Conservation (phyloP, 30 jellyfish, hydroid and myxozoan genomes). For the Cassiopea andromeda region DNA sequence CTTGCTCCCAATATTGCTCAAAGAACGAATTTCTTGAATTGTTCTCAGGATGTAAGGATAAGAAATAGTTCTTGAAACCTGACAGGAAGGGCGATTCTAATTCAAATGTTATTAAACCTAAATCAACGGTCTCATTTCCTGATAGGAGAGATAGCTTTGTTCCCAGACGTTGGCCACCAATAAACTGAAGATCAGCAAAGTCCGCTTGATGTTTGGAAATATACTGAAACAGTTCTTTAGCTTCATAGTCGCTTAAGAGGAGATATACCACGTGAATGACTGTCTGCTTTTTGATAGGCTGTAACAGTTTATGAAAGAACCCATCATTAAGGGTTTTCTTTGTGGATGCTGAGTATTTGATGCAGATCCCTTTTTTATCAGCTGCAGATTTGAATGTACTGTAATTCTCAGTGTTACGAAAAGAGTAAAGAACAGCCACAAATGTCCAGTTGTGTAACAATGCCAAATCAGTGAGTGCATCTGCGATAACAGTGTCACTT, state of each 20-base stretch:
- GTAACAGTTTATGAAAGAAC: conserved; percentile 11
- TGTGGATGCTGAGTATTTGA: conserved; percentile 27
- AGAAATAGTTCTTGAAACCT: conserved; percentile 59
- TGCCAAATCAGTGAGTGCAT: conserved; percentile 59
- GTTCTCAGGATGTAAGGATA: conserved; percentile 54
- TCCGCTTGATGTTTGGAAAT: conserved; percentile 12
- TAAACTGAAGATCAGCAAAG: conserved; percentile 37
- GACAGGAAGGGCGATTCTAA: conserved; percentile 23
- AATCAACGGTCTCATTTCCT: conserved; percentile 18
- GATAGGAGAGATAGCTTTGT: conserved; percentile 51
- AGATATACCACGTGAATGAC: conserved; percentile 59
- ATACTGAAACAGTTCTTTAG: conserved; percentile 45
- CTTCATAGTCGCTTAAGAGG: conserved; percentile 52
- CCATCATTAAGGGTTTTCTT: conserved; percentile 6
- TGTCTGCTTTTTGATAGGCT: conserved; percentile 35
- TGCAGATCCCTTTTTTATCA: conserved; percentile 50
- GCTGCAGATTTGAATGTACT: conserved; percentile 18
- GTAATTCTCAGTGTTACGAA: conserved; percentile 57
- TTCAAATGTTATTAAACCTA: conserved; percentile 66
- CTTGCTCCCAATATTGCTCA: conserved; percentile 69
- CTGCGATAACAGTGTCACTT: conserved; percentile 22
- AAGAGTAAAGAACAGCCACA: conserved; percentile 67
- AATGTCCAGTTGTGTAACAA: conserved; percentile 69
- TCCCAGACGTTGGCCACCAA: conserved; percentile 62
- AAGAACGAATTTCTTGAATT: conserved; percentile 64